Evolutionary conservation across 2,113 vertebrate genomes (phyloP).

Genomic region (Typhlomys cinereus): DNA sequence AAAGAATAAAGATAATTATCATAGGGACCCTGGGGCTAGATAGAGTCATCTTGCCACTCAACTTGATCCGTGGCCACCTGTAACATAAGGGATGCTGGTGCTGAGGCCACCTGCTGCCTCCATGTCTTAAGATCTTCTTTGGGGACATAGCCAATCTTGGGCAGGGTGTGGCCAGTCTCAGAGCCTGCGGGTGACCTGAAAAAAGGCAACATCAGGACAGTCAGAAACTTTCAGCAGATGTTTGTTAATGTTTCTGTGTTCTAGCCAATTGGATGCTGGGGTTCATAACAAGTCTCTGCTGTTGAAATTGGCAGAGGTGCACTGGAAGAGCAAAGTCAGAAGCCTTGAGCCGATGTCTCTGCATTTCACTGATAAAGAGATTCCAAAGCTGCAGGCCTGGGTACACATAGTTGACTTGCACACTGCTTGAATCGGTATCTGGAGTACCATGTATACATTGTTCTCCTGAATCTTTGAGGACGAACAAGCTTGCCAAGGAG

Average conservation of each 20-base stretch:
- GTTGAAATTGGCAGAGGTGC: neutral
- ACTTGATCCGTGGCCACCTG: slow-evolving; percentile 39
- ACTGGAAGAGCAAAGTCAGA: neutral
- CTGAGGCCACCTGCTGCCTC: slow-evolving; percentile 8
- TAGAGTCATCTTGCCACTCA: slow-evolving; percentile 10
- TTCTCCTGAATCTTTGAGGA: neutral
- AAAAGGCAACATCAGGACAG: neutral
- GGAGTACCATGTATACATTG: neutral
- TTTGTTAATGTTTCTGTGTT: neutral
- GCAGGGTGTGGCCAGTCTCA: neutral
- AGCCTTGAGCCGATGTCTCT: neutral
- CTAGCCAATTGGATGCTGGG: neutral
- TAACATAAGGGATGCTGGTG: slow-evolving; percentile 20
- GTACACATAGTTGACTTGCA: neutral
- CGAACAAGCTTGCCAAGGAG: neutral
- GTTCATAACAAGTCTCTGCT: neutral
- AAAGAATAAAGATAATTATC: slow-evolving; percentile 44
- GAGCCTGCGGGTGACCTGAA: neutral
- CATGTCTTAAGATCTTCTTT: slow-evolving; percentile 11
- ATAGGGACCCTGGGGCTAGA: slow-evolving; percentile 11
- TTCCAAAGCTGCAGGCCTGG: neutral
- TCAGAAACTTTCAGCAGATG: neutral
- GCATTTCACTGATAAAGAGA: neutral
- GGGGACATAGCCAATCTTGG: neutral
- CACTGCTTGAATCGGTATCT: neutral